Evolutionary conservation across 2,113 vertebrate genomes (phyloP), one percentile per base, ranked within the genome.

Genomic region (Microcebus griseorufus): DNA sequence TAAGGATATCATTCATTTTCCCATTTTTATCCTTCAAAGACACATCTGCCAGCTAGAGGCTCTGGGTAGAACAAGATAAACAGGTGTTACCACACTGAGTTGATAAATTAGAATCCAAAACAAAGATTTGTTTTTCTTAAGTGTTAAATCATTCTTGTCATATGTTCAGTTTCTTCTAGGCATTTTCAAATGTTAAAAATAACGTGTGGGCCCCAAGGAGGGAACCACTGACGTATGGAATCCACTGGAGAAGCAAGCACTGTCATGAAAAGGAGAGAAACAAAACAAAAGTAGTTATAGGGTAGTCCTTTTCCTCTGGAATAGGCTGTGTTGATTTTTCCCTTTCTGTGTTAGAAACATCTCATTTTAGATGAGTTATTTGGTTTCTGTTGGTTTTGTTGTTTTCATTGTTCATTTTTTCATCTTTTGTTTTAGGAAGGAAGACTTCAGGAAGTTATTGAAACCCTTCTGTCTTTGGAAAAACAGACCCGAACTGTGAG

Each of bases 351-450:
- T 91, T 42, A 96, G 64, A 91, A 90, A 27, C 27, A 83, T n/a
- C 51, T 98, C 0, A 9, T 92, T 10, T 62, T 37, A 72, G 12
- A n/a, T 93, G 75, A 62, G 73, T 32, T 73, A 72, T 73, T 95
- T 18, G 37, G 92, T 20, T 86, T 95, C 27, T 95, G 4, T 65
- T 88, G 86, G 18, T 64, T 53, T 2, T 93, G 8, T 3, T 93
- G 2, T 95, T 51, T 95, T 95, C 53, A 83, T 87, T 96, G 32
- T 90, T 97, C 89, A 22, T 37, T 37, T 18, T 64, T 79, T 55
- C 58, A 25, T 85, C 2, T 97, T 4, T 95, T 76, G 1, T 97
- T 96, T 88, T 98, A 99, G n/a, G n/a, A n/a, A n/a, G n/a, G n/a
- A n/a, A n/a, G n/a, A n/a, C n/a, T n/a, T n/a, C n/a, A n/a, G n/a